Evolutionary conservation across 2,113 vertebrate species (phyloP).

Genomic region (Crocuta crocuta): DNA sequence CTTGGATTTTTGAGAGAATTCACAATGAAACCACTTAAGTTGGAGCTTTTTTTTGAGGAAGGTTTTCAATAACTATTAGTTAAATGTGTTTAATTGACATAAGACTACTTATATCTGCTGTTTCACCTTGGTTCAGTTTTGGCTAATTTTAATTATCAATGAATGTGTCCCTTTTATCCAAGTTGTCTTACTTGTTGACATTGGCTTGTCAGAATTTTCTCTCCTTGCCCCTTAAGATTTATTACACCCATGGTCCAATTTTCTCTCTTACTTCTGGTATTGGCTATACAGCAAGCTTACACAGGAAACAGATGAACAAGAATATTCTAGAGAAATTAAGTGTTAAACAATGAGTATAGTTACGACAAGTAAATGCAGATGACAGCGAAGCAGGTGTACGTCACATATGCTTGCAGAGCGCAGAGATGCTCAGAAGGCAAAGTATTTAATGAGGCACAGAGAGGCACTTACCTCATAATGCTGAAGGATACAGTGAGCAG

Average conservation of each 20-base stretch:
- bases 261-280: not conserved
- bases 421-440: not conserved
- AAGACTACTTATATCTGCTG: not conserved
- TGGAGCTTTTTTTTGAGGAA: not conserved
- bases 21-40: not conserved
- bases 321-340: not conserved
- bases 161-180: not conserved
- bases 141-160: not conserved
- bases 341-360: not conserved
- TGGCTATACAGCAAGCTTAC: not conserved
- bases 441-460: not conserved
- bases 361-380: not conserved
- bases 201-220: not conserved
- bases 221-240: not conserved
- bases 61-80: conserved; percentile 20
- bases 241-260: not conserved
- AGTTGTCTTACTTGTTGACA: not conserved
- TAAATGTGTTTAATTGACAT: not conserved
- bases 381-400: not conserved
- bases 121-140: not conserved
- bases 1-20: not conserved
- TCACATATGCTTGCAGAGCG: not conserved
- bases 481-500: not conserved
- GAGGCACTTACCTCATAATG: no score
- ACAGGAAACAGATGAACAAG: not conserved